Base-by-base conservation (phyloP, 2,113 vertebrate species). In the Phoxinus phoxinus region DNA sequence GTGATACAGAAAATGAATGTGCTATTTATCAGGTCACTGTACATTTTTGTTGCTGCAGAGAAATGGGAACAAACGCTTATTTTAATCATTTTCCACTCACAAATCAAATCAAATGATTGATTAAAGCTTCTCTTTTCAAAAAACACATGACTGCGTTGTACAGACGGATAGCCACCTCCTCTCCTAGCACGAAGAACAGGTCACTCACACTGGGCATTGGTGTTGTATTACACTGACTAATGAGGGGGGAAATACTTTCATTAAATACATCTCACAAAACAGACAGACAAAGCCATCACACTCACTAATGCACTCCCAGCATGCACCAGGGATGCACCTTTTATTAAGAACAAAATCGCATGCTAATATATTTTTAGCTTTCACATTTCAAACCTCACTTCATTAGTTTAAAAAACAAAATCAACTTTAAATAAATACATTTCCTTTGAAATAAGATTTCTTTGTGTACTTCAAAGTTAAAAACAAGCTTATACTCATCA, bases 91-190 rank as follows among this genome's bases (percentile, higher is more conserved):
- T 73, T 73, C 37, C 11, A 25, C 71, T 73, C 23, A 44, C 21
- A 44, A 37, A n/a, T 44, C 23, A 73, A 73, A 44, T 73, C 4
- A 44, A 72, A n/a, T n/a, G 7, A 59, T 12, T 73, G 11, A 44
- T 73, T 73, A 44, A 73, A 73, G 23, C 71, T 73, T 46, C 37
- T 25, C 37, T 73, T 73, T 73, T 12, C 4, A 73, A 73, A 73
- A 72, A 46, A 19, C 9, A 73, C 6, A 72, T n/a, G 21, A 44
- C 37, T 44, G 37, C 69, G 46, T 46, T 73, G 71, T 46, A 73
- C 32, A 44, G 9, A 46, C 12, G 2, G 35, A 71, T 71, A 35
- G 35, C 35, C 37, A 10, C 35, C 35, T 72, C 17, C 67, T 72
- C 69, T 72, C 51, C 17, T 53, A 12, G 4, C 69, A 71, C 3